Percentiles rank a stretch among this genome's conserved stretches.
Conservation (phyloP, 2,888 invertebrate genomes). For the Drosophila meridionalis region DNA sequence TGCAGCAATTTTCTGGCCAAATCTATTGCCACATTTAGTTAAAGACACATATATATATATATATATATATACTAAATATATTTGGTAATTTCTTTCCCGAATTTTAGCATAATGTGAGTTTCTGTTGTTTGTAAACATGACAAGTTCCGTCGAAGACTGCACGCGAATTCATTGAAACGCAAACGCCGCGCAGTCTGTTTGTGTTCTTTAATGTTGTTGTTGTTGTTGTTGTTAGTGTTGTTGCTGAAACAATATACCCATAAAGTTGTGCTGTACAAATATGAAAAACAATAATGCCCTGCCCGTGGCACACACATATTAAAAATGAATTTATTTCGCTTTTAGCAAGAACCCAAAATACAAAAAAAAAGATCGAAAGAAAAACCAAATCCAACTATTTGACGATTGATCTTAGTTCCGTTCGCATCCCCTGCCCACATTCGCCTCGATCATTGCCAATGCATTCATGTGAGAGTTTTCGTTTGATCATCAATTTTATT, state of each 20-base stretch:
- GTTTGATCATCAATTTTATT: conserved; percentile 84
- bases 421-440: conserved; percentile 26
- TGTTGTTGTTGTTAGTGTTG: conserved; percentile 18
- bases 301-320: conserved; percentile 55
- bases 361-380: not conserved
- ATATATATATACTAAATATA: conserved; percentile 21
- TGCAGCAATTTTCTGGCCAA: conserved; percentile 57
- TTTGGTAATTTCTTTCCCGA: conserved; percentile 35
- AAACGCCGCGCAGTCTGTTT: conserved; percentile 73
- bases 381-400: conserved; percentile 22
- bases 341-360: conserved; percentile 46
- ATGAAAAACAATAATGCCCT: conserved; percentile 56
- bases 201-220: conserved; percentile 56
- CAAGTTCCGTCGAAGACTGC: conserved; percentile 71
- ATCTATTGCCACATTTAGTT: conserved; percentile 57
- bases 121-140: conserved; percentile 74
- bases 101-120: conserved; percentile 59
- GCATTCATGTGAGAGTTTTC: conserved; percentile 79
- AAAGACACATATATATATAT: conserved; percentile 28
- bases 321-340: conserved; percentile 75
- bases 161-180: conserved; percentile 62
- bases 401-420: conserved; percentile 77
- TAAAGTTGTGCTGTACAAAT: conserved; percentile 72
- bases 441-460: conserved; percentile 12
- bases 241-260: conserved; percentile 76